Evolutionary conservation across 2,888 invertebrate species (phyloP), one percentile per base, ranked within the genome.

Genomic region (Polyploca ridens): DNA sequence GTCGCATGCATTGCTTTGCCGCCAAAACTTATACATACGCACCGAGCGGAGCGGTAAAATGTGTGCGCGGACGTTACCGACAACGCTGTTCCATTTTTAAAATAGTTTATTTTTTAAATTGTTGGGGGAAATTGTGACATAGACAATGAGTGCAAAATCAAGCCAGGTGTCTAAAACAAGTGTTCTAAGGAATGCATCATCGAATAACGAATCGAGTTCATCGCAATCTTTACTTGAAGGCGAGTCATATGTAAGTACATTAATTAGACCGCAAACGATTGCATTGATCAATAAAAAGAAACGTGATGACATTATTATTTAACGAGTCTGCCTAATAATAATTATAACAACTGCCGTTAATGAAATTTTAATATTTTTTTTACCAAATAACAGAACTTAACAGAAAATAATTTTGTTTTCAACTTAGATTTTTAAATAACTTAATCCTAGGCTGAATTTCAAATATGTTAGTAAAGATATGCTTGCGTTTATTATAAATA

Each of bases 1-100:
- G 87, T 77, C 84, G 86, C 80, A 81, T 81, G 71, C 72, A 62
- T 58, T 70, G 75, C 69, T 73, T 74, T 44, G 68, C 71, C 73
- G 74, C 76, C 75, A 70, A 77, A 73, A 70, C 68, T 63, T 63
- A 66, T 63, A 69, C 64, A 72, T 76, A 65, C 67, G 71, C 19
- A 54, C n/a, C n/a, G 16, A 10, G 54, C 19, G 54, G 10, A 65
- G 68, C 70, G 70, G 75, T 78, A 85, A 85, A 83, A 87, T 86
- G 87, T 73, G 72, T 76, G 81, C 79, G 77, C 74, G 74, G 64
- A 72, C 63, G 41, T 58, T 74, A 77, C 62, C 57, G 63, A 60
- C 58, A 38, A 66, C 44, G 59, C 33, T 64, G 69, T 64, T 76
- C 64, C 62, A 72, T 69, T 72, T 72, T 72, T 66, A 66, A 78